phyloP scores from a whole-genome alignment of 2,888 invertebrate genomes.

The Callyntrura sp. region DNA sequence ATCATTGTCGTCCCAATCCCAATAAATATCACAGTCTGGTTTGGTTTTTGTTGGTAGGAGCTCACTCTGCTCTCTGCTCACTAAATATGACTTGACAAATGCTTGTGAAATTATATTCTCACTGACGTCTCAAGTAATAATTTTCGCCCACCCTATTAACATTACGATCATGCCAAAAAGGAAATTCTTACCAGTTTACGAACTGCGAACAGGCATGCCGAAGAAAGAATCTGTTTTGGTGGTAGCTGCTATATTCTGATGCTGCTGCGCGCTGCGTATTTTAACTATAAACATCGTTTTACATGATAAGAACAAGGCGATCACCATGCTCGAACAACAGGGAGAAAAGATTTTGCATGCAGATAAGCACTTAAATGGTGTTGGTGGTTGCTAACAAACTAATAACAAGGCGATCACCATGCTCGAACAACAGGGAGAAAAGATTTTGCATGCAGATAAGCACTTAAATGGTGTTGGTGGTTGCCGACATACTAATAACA shows the following conservation, averaged over 20 bases:
- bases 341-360: constrained; percentile 7
- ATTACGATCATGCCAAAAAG: constrained; percentile 61
- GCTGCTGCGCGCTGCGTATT: too few relatives aligned
- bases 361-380: constrained; percentile 13
- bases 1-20: not conserved
- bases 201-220: constrained; percentile 57
- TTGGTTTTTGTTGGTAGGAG: not conserved
- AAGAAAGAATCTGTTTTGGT: not conserved
- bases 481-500: not conserved
- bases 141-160: constrained; percentile 61
- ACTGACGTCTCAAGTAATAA: constrained; percentile 45
- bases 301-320: constrained; percentile 22
- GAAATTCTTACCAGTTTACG: constrained; percentile 48
- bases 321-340: not conserved
- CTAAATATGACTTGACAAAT: constrained; percentile 60
- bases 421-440: not conserved
- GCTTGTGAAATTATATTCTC: constrained; percentile 35
- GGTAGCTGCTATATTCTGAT: constrained; percentile 30
- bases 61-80: too few relatives aligned
- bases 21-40: not conserved
- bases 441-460: constrained; percentile 23
- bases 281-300: not conserved
- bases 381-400: constrained; percentile 1
- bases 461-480: constrained; percentile 12
- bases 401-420: not conserved